Evolutionary conservation across 2,113 vertebrate genomes (phyloP).

Genomic region (Crypturellus undulatus): DNA sequence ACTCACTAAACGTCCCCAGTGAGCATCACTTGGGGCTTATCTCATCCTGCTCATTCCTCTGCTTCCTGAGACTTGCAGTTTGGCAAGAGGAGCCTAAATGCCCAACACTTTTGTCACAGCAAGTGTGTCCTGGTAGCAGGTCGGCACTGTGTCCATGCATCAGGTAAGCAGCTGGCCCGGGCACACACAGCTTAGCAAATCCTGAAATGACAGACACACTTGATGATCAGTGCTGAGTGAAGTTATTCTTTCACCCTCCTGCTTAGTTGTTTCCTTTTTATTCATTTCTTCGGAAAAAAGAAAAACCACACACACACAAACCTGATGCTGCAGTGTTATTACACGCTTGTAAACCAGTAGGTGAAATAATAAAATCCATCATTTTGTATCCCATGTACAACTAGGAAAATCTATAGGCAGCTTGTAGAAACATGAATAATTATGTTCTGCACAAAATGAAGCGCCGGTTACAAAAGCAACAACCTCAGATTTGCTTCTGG

Average conservation of each 20-base stretch:
- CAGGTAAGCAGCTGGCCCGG: neutral
- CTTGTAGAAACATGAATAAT: neutral
- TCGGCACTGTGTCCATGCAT: neutral
- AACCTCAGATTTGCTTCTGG: neutral
- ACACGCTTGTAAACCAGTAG: neutral
- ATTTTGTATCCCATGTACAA: neutral
- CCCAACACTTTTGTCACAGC: neutral
- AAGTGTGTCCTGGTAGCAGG: neutral
- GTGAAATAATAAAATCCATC: neutral
- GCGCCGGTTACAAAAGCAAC: neutral
- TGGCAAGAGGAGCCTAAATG: neutral
- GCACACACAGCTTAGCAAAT: fast-evolving
- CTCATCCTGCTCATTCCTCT: neutral
- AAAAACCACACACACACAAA: neutral
- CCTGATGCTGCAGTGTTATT: fast-evolving
- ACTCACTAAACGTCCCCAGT: neutral
- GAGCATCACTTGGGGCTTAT: neutral
- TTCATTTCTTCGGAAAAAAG: neutral
- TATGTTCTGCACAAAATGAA: neutral
- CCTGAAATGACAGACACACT: neutral
- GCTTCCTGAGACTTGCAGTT: fast-evolving
- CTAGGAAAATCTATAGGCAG: neutral
- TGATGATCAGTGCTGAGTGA: neutral
- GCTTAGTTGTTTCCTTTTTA: neutral
- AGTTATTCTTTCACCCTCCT: neutral